A percentile compares a stretch with the other conserved stretches of the same genome.
Evolutionary conservation across 1,140 invertebrate species (phyloP).

Genomic region (Lordiphosa clarofinis): DNA sequence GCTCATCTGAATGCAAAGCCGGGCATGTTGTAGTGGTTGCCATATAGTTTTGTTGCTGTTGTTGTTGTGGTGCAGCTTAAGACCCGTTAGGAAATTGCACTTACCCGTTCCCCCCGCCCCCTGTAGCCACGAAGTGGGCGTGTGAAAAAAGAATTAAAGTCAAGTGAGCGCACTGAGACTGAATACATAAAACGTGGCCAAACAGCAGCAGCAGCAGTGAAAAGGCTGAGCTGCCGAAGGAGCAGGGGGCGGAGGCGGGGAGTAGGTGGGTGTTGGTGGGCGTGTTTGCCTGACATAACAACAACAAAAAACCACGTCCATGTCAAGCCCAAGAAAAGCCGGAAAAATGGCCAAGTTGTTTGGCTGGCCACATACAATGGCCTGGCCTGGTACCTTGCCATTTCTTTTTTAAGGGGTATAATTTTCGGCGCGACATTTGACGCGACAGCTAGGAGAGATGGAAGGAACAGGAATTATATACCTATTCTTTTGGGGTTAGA

Average conservation of each 20-base stretch:
- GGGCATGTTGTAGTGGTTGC: slow-evolving; percentile 38
- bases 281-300: slow-evolving; percentile 11
- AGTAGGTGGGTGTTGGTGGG: slow-evolving; percentile 1
- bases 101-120: slow-evolving; percentile 23
- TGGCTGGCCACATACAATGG: slow-evolving; percentile 46
- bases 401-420: slow-evolving; percentile 49
- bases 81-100: slow-evolving; percentile 75
- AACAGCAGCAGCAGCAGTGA: slow-evolving; percentile 33
- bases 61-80: slow-evolving; percentile 50
- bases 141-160: slow-evolving; percentile 78
- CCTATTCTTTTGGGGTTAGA: neutral
- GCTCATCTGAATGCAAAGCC: slow-evolving; percentile 69
- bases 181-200: slow-evolving; percentile 65
- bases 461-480: neutral
- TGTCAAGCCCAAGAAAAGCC: slow-evolving; percentile 69
- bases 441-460: slow-evolving; percentile 43
- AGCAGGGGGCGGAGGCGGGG: too few species aligned
- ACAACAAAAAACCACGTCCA: slow-evolving; percentile 46
- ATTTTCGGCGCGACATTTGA: slow-evolving; percentile 77
- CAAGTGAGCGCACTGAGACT: slow-evolving; percentile 78
- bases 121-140: slow-evolving; percentile 52
- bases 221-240: too few species aligned
- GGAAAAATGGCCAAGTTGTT: slow-evolving; percentile 71
- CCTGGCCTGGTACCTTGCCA: neutral
- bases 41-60: slow-evolving; percentile 40